Evolutionary conservation across 2,797 vertebrate genomes (phyloP), one percentile per base, ranked within the genome.

Genomic region (Lophius americanus): DNA sequence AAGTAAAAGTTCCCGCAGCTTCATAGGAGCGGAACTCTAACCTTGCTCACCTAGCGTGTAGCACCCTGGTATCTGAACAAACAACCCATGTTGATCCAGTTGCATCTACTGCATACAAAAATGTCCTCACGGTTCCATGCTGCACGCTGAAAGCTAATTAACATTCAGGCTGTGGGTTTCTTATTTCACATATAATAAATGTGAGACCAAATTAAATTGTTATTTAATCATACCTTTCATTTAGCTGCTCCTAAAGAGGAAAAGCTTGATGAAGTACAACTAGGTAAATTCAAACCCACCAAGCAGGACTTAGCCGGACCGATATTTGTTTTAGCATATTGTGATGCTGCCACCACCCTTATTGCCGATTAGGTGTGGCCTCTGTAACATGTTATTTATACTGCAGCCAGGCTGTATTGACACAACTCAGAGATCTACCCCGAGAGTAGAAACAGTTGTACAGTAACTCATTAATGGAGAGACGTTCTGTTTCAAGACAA

Each of bases 311-410:
- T 51, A 54, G 9, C 46, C 49, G 38, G 14, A 46, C 14, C 49
- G 13, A 13, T 51, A 33, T 50, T 52, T 60, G 56, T 69, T 65
- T 67, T 63, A 68, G 43, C 54, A 60, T 78, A 44, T 74, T 77
- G 57, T 81, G 58, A 82, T 74, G 60, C 66, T 35, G 33, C 64
- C 3, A 39, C 58, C 32, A 11, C 81, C 81, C 77, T 53, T 83
- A 86, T 86, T 81, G 81, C 58, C 58, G 41, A 71, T 59, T 70
- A 68, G 32, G 57, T 63, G 60, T 65, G 60, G 56, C 61, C 49
- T 64, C 60, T 11, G 81, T 88, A 86, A 85, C 82, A 71, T 89
- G 85, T 82, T 85, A 86, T 89, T 88, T 88, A 77, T 81, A 85
- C 86, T 59, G 72, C 68, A 83, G 82, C 73, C 65, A 33, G 13